Conservation (phyloP, 1,140 invertebrate genomes). For the Delia radicum region DNA sequence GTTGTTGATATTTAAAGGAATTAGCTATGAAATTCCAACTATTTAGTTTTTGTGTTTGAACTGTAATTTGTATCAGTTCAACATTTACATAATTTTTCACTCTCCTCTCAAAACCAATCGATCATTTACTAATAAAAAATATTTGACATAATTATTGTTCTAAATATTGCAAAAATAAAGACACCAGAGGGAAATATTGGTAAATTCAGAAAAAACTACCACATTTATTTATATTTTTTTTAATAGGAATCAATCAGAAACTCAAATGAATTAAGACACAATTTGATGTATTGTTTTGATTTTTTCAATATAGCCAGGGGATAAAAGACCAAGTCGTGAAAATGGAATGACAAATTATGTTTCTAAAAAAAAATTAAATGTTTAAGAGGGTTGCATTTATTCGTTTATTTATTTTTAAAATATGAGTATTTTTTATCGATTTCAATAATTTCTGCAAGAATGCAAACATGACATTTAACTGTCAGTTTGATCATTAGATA, state of each 20-base stretch:
- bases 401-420: neutral
- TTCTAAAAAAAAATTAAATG: neutral
- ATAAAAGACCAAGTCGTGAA: neutral
- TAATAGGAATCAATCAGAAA: conserved; percentile 52
- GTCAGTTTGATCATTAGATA: conserved; percentile 13
- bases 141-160: conserved; percentile 16
- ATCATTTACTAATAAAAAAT: conserved; percentile 15
- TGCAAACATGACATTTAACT: conserved; percentile 48
- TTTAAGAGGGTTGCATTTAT: neutral
- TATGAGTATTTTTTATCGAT: neutral
- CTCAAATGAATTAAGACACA: conserved; percentile 22
- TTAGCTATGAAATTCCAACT: no score
- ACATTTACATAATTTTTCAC: no score
- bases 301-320: conserved; percentile 24
- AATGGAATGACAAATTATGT: conserved; percentile 12
- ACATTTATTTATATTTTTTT: conserved; percentile 1
- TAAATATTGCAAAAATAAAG: neutral
- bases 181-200: neutral
- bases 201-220: neutral
- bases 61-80: no score
- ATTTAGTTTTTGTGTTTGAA: no score
- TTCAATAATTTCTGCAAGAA: neutral
- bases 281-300: conserved; percentile 50
- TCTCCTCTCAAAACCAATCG: neutral
- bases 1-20: no score